These are phyloP conservation scores for Eupithecia vulgata DNA, from an alignment of 2,888 invertebrate genomes.

Conservation along the genomic window DNA sequence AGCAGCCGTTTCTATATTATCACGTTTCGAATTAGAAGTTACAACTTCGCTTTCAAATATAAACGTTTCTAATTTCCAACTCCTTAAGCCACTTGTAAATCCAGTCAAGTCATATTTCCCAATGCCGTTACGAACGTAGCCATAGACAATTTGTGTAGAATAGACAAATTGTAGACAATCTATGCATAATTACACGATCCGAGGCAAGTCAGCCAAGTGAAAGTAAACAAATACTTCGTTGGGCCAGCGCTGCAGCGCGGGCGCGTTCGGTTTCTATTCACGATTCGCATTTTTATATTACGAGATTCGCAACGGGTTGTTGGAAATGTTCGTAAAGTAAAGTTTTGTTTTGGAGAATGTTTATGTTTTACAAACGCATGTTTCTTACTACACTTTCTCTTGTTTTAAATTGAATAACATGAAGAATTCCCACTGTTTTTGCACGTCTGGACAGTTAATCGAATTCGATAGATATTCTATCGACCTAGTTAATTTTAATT, in stretches of 20 bases:
- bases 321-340: constrained; percentile 17
- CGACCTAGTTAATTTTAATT: too few species aligned
- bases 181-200: constrained; percentile 33
- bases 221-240: constrained; percentile 58
- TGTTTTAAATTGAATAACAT: background rate
- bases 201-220: constrained; percentile 52
- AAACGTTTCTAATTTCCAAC: constrained; percentile 16
- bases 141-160: constrained; percentile 34
- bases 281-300: constrained; percentile 45
- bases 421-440: background rate
- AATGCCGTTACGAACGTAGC: constrained; percentile 26
- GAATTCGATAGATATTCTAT: too few species aligned
- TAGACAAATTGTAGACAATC: constrained; percentile 38
- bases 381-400: constrained; percentile 4
- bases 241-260: constrained; percentile 34
- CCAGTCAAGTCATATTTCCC: constrained; percentile 31
- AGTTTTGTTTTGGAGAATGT: background rate
- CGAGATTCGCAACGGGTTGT: constrained; percentile 13
- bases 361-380: background rate
- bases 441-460: too few species aligned
- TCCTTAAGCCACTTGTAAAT: constrained; percentile 21
- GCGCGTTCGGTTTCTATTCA: constrained; percentile 50
- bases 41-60: constrained; percentile 24
- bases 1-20: background rate
- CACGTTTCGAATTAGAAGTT: constrained; percentile 4